These are phyloP conservation scores for Deilephila porcellus DNA, from an alignment of 2,888 invertebrate genomes.

Conservation along the genomic window DNA sequence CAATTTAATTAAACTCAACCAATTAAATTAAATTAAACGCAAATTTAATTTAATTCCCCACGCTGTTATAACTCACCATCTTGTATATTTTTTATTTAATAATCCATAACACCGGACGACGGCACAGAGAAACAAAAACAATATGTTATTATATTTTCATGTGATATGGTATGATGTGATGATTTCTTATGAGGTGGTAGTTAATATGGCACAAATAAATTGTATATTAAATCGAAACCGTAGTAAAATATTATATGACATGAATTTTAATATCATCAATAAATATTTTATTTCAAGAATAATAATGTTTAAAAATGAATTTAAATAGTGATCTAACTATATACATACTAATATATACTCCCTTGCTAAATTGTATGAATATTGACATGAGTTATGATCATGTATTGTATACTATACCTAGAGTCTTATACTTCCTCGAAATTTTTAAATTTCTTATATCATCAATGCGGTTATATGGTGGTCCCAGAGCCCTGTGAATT, in stretches of 20 bases:
- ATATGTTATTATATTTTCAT: conserved; percentile 19
- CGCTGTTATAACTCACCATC: conserved; percentile 68
- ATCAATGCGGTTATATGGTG: too few relatives aligned
- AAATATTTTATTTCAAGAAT: too few relatives aligned
- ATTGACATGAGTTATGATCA: too few relatives aligned
- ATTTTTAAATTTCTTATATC: too few relatives aligned
- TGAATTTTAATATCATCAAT: too few relatives aligned
- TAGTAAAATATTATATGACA: neutral
- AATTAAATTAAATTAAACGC: conserved; percentile 9
- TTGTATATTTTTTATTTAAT: conserved; percentile 46
- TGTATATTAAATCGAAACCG: neutral
- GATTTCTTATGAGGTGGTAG: conserved; percentile 13
- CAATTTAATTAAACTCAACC: conserved; percentile 21
- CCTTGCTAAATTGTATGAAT: too few relatives aligned
- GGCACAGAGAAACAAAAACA: conserved; percentile 32
- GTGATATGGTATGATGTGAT: neutral
- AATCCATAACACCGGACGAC: conserved; percentile 46
- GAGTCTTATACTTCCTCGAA: too few relatives aligned
- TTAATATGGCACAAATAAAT: neutral
- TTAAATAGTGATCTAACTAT: too few relatives aligned
- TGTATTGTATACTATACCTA: too few relatives aligned
- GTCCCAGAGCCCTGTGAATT: neutral
- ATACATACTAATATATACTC: too few relatives aligned
- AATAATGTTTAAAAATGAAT: too few relatives aligned
- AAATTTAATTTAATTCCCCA: conserved; percentile 28